A percentile compares a stretch with the other conserved stretches of the same genome.
phyloP scores from a whole-genome alignment of 2,888 invertebrate species.

The Adelognathus sp. region DNA sequence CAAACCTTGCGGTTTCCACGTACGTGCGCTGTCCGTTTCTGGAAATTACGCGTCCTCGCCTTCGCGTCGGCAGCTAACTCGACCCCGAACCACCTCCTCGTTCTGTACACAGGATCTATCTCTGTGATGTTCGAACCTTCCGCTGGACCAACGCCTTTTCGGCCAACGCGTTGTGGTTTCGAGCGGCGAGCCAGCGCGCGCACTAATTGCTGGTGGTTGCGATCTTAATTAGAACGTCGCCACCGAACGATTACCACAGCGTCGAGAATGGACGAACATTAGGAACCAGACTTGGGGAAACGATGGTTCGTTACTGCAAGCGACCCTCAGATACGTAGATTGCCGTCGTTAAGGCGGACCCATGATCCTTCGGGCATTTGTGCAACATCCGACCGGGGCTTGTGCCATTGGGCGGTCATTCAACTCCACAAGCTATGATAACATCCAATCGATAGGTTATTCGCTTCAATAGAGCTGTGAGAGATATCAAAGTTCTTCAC shows the following conservation, averaged over 20 bases:
- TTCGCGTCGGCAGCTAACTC: background rate
- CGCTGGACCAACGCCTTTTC: constrained; percentile 13
- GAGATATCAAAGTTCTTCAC: no score
- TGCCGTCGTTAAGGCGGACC: background rate
- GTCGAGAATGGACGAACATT: constrained; percentile 12
- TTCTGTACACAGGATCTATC: background rate
- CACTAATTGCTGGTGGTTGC: constrained; percentile 52
- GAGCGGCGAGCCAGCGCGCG: background rate
- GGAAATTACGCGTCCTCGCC: constrained; percentile 43
- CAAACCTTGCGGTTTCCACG: constrained; percentile 33
- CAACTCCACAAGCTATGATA: no score
- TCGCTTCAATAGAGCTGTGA: no score
- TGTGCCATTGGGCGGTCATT: no score
- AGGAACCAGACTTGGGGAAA: background rate
- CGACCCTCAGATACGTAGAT: background rate
- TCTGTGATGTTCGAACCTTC: background rate
- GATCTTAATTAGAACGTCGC: constrained; percentile 50
- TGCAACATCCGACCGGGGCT: no score
- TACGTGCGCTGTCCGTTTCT: constrained; percentile 32
- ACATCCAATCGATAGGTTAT: no score
- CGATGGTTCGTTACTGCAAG: background rate
- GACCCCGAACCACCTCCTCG: background rate
- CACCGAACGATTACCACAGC: constrained; percentile 29
- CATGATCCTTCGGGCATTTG: background rate
- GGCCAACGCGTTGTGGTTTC: background rate